Percentiles rank a stretch among this genome's conserved stretches.
phyloP scores from a whole-genome alignment of 2,797 vertebrate species.

The Argya squamiceps region DNA sequence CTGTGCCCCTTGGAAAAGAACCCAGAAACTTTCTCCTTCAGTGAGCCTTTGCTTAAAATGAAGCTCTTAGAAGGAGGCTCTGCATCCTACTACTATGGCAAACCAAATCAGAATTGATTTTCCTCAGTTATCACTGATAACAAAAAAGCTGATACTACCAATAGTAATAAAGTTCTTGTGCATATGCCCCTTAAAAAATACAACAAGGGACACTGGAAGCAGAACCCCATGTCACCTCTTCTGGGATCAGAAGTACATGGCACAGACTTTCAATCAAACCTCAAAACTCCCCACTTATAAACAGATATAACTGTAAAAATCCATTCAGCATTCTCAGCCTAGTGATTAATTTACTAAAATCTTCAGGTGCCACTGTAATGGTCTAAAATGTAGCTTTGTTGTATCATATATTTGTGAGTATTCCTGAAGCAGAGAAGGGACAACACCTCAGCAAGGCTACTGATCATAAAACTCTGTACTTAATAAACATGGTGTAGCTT shows the following conservation, averaged over 20 bases:
- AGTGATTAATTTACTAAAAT: background rate
- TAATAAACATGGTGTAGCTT: background rate
- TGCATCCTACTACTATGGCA: background rate
- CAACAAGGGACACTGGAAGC: background rate
- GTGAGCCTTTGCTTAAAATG: background rate
- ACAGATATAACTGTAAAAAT: background rate
- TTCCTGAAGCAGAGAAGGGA: background rate
- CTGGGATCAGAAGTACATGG: background rate
- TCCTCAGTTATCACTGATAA: background rate
- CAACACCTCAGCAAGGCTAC: background rate
- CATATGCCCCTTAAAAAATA: background rate
- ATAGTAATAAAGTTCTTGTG: background rate
- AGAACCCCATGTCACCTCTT: background rate
- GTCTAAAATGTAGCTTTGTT: background rate
- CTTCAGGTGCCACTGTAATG: background rate
- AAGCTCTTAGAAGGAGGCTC: background rate
- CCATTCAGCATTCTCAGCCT: background rate
- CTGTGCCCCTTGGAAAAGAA: background rate
- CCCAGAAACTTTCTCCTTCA: background rate
- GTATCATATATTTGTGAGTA: background rate
- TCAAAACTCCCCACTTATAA: background rate
- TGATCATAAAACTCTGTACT: background rate
- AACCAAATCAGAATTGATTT: background rate
- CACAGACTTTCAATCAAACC: background rate
- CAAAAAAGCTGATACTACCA: background rate